Base-by-base conservation (phyloP, 2,888 invertebrate genomes). In the Tenodera sinensis region DNA sequence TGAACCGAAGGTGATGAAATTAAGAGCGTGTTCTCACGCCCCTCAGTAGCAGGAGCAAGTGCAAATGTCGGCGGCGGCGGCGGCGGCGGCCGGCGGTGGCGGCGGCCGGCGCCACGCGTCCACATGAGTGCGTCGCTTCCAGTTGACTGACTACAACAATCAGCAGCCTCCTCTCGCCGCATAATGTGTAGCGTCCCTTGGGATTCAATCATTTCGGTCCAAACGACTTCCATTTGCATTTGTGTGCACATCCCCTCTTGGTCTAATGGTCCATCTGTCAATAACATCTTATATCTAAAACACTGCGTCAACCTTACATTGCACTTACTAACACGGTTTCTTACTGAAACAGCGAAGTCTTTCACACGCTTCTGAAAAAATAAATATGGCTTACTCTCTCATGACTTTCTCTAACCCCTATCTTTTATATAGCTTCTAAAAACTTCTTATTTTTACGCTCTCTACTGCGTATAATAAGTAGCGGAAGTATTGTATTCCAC, bases 31-130 rank as follows among this genome's bases (percentile, higher is more conserved):
- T 71, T 71, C 54, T 71, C 54, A 71, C 54, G 54, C 54, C 54
- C 54, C 54, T 71, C 42, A 42, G 42, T 42, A 42, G 42, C 42
- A 42, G 42, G 12, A 71, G 54, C 54, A 71, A 71, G 54, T 71
- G 54, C 54, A 71, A 71, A 71, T 71, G 54, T 15, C 54, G 54
- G 54, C 54, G 54, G 86, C 54, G 54, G 54, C 54, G 54, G 85
- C 20, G n/a, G n/a, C 54, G 54, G 54, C 54, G 54, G 86, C 54
- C n/a, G n/a, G 54, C 54, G 54, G 54, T 20, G 54, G 86, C 54
- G 54, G 54, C 54, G 54, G 85, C 20, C 54, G 28, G 86, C 54
- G 86, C 86, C 86, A 86, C 86, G 86, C 81, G 86, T 81, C 81
- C 47, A 71, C 28, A 71, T 28, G 81, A 86, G 86, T 54, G 81